Evolutionary conservation across 2,113 vertebrate species (phyloP), one percentile per base, ranked within the genome.

Genomic region (Pristiophorus japonicus): DNA sequence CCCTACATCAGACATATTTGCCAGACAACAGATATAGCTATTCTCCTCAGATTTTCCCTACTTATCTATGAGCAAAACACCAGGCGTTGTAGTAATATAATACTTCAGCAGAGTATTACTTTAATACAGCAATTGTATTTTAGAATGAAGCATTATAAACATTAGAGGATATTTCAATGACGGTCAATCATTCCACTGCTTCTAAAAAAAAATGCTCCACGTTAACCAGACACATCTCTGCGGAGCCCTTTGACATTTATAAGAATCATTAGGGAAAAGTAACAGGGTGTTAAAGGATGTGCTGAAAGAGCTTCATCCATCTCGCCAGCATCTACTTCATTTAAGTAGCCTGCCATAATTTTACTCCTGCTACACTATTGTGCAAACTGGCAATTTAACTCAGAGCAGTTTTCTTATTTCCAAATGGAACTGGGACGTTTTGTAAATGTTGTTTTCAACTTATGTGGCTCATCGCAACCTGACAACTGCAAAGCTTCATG

Each of bases 181-280:
- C 20, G 38, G 16, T 81, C 38, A 87, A 51, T 51, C 27, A 87
- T 87, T 51, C 45, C 84, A 87, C 7, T 51, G 45, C 24, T 51
- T 87, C 42, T 12, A 87, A 87, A 67, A 87, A 87, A 67, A 87
- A 87, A 87, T 51, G 22, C 87, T 90, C 51, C 87, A 90, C n/a
- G 12, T 30, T 59, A 62, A 59, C 27, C 87, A 62, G 6, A 16
- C 51, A 59, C 85, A 62, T 90, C 27, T 34, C 51, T 55, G 27
- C 30, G 84, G 12, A 34, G 51, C 12, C 30, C 47, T 81, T 81
- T 90, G 87, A 55, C 27, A 30, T 90, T 90, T 90, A 90, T 6
- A 90, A 16, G 47, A 90, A 90, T 90, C 87, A 90, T 62, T 90
- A 90, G 51, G 0, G 2, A 90, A 62, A 62, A 59, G 30, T 59